These are phyloP conservation scores for Osmoderma eremita DNA, from an alignment of 2,888 invertebrate genomes.

Conservation along the genomic window DNA sequence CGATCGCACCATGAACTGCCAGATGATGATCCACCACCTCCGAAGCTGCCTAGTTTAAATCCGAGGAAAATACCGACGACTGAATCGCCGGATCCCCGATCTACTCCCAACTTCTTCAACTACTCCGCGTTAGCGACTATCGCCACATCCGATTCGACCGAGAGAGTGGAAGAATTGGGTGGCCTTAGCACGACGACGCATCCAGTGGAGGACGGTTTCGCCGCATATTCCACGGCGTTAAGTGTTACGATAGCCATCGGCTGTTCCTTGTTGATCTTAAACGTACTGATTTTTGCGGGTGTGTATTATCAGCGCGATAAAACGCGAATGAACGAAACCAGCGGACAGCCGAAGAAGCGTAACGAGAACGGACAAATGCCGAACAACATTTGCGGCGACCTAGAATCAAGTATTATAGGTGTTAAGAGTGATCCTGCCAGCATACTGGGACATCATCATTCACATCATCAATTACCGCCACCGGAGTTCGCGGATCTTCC, in stretches of 20 bases:
- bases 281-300: slow-evolving; percentile 93
- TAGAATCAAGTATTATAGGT: slow-evolving; percentile 70
- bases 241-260: slow-evolving; percentile 96
- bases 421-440: slow-evolving; percentile 77
- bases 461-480: slow-evolving; percentile 82
- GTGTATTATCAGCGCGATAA: slow-evolving; percentile 94
- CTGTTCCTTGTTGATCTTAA: slow-evolving; percentile 89
- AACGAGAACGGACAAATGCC: slow-evolving; percentile 90
- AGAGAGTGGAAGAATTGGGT: slow-evolving; percentile 66
- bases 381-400: slow-evolving; percentile 87
- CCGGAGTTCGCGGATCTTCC: slow-evolving; percentile 87
- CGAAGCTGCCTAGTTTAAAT: slow-evolving; percentile 68
- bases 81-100: slow-evolving; percentile 50
- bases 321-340: slow-evolving; percentile 72
- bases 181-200: slow-evolving; percentile 65
- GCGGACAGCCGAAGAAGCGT: slow-evolving; percentile 73
- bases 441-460: slow-evolving; percentile 78
- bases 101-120: slow-evolving; percentile 58
- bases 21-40: slow-evolving; percentile 71
- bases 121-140: slow-evolving; percentile 58
- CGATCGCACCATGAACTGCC: slow-evolving; percentile 85
- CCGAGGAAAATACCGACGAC: slow-evolving; percentile 69
- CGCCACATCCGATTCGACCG: slow-evolving; percentile 59
- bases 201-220: slow-evolving; percentile 84
- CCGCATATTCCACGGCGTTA: slow-evolving; percentile 89